A percentile compares a stretch with the other conserved stretches of the same genome.
Conservation (phyloP, 2,888 invertebrate genomes). For the Zygogramma bicolorata region DNA sequence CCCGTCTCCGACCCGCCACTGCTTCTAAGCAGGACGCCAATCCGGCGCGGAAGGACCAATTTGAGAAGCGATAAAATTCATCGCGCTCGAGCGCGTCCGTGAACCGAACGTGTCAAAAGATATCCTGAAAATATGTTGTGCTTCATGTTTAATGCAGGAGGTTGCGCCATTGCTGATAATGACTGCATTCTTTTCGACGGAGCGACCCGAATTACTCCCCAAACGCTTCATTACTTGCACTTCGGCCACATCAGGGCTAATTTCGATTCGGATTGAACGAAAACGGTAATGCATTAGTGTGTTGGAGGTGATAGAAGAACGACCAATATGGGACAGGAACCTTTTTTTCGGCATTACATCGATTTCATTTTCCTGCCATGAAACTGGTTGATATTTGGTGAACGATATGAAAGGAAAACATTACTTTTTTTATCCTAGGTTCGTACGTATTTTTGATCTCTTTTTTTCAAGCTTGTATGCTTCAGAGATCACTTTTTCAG, state of each 20-base stretch:
- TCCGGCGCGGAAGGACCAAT: slow-evolving; percentile 40
- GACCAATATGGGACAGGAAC: background rate
- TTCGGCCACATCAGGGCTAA: slow-evolving; percentile 25
- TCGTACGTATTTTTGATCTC: too few relatives aligned
- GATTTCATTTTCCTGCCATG: background rate
- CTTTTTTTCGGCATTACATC: background rate
- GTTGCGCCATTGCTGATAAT: slow-evolving; percentile 60
- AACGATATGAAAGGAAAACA: too few relatives aligned
- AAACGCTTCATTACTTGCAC: slow-evolving; percentile 57
- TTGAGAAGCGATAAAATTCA: slow-evolving; percentile 43
- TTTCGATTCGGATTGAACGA: slow-evolving; percentile 3
- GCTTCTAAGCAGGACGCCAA: slow-evolving; percentile 25
- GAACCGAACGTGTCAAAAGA: slow-evolving; percentile 59
- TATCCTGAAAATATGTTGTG: slow-evolving; percentile 61
- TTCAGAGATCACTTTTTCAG: too few relatives aligned
- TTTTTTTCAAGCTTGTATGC: too few relatives aligned
- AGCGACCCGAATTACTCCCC: slow-evolving; percentile 58
- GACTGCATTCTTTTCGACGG: slow-evolving; percentile 61
- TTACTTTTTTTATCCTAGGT: too few relatives aligned
- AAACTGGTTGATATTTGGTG: too few relatives aligned
- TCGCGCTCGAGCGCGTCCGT: slow-evolving; percentile 32
- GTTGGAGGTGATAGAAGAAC: background rate
- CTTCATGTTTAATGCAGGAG: slow-evolving; percentile 64
- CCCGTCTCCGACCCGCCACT: slow-evolving; percentile 32
- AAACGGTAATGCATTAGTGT: background rate